These are phyloP conservation scores for Epizoanthus ramosus DNA, from an alignment of 92 coral and sea anemone species.

Conservation along the genomic window DNA sequence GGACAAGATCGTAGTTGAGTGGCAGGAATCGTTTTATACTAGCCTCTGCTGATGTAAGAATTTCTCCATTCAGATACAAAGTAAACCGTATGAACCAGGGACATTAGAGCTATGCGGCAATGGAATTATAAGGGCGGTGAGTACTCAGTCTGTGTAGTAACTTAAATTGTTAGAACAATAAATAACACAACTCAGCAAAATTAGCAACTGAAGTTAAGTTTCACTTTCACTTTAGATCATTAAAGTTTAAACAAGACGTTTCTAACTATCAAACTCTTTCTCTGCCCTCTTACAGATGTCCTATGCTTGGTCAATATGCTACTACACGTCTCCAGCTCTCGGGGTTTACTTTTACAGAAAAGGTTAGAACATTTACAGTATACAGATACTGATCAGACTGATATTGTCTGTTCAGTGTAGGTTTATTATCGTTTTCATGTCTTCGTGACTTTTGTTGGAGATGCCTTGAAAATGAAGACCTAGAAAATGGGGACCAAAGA, in stretches of 20 bases:
- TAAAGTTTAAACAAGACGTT: neutral
- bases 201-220: neutral
- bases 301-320: slow-evolving; percentile 93
- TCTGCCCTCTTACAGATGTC: slow-evolving; percentile 67
- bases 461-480: no score
- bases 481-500: no score
- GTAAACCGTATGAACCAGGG: slow-evolving; percentile 79
- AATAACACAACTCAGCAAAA: neutral
- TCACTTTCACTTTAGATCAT: neutral
- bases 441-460: no score
- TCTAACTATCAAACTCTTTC: neutral
- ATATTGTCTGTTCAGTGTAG: no score
- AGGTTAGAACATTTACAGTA: slow-evolving; percentile 57
- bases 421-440: no score
- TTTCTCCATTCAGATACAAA: slow-evolving; percentile 35
- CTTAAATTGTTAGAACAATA: neutral
- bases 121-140: slow-evolving; percentile 84
- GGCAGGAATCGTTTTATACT: neutral
- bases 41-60: no score
- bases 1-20: no score
- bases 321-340: slow-evolving; percentile 90
- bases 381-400: neutral
- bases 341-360: slow-evolving; percentile 81
- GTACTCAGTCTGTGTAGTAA: neutral
- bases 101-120: slow-evolving; percentile 81